phyloP scores from a whole-genome alignment of 35 echinoderm and acorn worm genomes.

The Chiridota heheva region DNA sequence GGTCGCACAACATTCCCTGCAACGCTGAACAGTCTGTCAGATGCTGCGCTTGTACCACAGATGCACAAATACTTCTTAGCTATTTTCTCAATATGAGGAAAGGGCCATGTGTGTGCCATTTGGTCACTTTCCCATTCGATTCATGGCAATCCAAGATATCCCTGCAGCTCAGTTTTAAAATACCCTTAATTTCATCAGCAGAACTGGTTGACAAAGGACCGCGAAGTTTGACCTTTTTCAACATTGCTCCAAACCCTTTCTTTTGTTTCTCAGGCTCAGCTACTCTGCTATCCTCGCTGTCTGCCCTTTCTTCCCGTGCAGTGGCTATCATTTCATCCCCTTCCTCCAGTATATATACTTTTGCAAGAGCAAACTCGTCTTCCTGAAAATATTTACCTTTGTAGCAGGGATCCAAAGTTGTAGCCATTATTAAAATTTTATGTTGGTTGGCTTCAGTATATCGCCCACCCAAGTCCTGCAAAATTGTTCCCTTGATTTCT shows the following conservation, averaged over 20 bases:
- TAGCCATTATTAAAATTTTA: not conserved
- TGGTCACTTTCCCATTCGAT: not conserved
- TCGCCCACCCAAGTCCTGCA: not conserved
- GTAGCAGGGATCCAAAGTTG: not conserved
- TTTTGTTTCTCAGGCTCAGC: not conserved
- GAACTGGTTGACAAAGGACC: too few species aligned
- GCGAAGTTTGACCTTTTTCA: not conserved
- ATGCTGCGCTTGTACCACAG: conserved; percentile 29
- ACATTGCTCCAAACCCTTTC: not conserved
- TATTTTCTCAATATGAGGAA: not conserved
- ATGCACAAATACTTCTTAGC: conserved; percentile 38
- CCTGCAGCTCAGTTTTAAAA: too few species aligned
- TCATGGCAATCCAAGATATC: too few species aligned
- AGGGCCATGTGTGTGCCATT: not conserved
- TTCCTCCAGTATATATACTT: too few species aligned
- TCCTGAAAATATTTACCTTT: conserved; percentile 7
- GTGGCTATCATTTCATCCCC: too few species aligned
- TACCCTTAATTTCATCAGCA: too few species aligned
- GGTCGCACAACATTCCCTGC: conserved; percentile 32
- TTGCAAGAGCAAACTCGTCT: too few species aligned
- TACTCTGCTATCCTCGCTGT: too few species aligned
- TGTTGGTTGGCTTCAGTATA: not conserved
- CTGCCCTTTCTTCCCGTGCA: too few species aligned
- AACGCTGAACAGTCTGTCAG: conserved; percentile 40
- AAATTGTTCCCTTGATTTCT: conserved; percentile 5